phyloP scores from a whole-genome alignment of 1,140 invertebrate genomes.

The Telenomus remus region DNA sequence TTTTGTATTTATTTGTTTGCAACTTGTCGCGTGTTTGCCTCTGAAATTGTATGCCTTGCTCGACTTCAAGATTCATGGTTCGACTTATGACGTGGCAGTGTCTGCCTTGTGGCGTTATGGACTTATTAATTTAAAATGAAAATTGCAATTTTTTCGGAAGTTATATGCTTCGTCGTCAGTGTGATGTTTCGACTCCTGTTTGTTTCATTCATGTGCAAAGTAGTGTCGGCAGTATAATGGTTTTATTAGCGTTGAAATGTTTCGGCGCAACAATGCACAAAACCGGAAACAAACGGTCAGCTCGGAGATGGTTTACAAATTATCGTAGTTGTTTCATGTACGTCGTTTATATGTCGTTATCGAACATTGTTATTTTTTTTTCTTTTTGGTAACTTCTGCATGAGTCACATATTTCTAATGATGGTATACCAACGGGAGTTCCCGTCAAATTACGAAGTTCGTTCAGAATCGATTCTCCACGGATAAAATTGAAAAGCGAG shows the following conservation, averaged over 20 bases:
- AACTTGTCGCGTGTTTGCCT: neutral
- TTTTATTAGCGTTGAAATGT: slow-evolving; percentile 20
- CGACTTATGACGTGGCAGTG: slow-evolving; percentile 69
- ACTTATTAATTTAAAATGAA: slow-evolving; percentile 59
- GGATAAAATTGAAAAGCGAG: slow-evolving; percentile 1
- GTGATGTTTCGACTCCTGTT: slow-evolving; percentile 9
- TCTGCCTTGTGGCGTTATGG: slow-evolving; percentile 69
- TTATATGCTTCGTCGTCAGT: slow-evolving; percentile 37
- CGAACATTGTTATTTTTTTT: slow-evolving; percentile 39
- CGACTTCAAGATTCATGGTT: slow-evolving; percentile 48
- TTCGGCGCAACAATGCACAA: slow-evolving; percentile 24
- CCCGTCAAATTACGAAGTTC: slow-evolving; percentile 11
- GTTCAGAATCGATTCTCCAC: slow-evolving; percentile 3
- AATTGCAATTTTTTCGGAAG: slow-evolving; percentile 44
- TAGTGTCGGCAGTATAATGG: slow-evolving; percentile 11
- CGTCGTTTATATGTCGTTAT: slow-evolving; percentile 41
- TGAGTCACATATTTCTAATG: slow-evolving; percentile 2
- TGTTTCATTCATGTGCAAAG: slow-evolving; percentile 17
- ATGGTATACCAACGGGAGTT: slow-evolving; percentile 1
- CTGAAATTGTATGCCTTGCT: neutral
- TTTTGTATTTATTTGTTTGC: too few relatives aligned
- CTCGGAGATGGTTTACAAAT: slow-evolving; percentile 26
- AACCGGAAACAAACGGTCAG: slow-evolving; percentile 27
- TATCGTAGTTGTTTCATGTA: slow-evolving; percentile 39
- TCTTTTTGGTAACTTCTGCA: neutral